phyloP scores from a whole-genome alignment of 2,797 vertebrate genomes.

The Sebastes hubbsi region DNA sequence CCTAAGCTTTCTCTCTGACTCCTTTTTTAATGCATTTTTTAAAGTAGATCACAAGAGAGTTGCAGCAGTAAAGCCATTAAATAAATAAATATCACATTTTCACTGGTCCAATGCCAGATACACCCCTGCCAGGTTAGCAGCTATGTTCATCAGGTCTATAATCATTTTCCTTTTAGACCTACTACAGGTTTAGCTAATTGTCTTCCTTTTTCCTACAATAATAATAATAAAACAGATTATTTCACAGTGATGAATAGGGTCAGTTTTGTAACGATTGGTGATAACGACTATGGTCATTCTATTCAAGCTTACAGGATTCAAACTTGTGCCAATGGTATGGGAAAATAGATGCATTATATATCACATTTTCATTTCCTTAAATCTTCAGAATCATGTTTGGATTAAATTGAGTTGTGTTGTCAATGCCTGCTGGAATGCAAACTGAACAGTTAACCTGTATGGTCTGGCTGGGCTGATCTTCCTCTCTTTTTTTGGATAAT shows the following conservation, averaged over 20 bases:
- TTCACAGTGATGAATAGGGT: neutral
- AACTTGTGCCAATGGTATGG: neutral
- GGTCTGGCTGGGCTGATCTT: neutral
- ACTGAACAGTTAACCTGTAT: slow-evolving; percentile 14
- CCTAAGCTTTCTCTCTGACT: neutral
- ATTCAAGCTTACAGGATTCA: neutral
- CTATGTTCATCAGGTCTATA: neutral
- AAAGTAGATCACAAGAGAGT: slow-evolving; percentile 6
- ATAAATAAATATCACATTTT: neutral
- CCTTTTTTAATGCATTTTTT: neutral
- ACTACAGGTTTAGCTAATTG: neutral
- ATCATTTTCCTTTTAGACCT: neutral
- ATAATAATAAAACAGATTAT: too few species aligned
- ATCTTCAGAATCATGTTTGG: neutral
- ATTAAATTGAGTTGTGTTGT: neutral
- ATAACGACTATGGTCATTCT: neutral
- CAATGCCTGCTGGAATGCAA: slow-evolving; percentile 6
- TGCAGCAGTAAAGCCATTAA: neutral
- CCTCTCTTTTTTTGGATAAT: slow-evolving; percentile 12
- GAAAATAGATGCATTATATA: neutral
- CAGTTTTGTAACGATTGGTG: neutral
- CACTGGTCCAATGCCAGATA: neutral
- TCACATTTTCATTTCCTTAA: neutral
- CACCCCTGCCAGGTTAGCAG: neutral
- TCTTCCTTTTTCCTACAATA: neutral